These are phyloP conservation scores for Nansenia antarctica DNA, from an alignment of 2,113 vertebrate genomes.

Conservation along the genomic window DNA sequence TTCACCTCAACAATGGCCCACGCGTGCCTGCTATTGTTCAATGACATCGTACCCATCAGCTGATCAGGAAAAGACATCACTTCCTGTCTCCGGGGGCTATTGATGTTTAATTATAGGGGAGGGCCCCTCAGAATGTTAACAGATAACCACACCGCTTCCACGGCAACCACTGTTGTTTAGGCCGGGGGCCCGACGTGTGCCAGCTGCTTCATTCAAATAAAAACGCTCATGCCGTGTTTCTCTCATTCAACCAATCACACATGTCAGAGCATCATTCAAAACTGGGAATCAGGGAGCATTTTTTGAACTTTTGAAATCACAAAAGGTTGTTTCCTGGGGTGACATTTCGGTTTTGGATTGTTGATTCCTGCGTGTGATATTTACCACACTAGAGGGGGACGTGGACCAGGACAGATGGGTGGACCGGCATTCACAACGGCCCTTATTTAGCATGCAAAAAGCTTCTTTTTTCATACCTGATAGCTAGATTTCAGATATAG, in stretches of 20 bases:
- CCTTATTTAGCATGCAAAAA: not conserved
- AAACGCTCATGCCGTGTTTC: constrained; percentile 19
- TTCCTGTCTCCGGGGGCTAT: constrained; percentile 55
- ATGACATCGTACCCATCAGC: constrained; percentile 57
- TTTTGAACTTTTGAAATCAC: not conserved
- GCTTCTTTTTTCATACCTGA: not conserved
- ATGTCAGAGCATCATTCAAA: constrained; percentile 1
- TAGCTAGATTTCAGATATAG: too few species aligned
- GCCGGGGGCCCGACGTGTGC: constrained; percentile 39
- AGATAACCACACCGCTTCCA: constrained; percentile 58
- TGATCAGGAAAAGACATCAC: constrained; percentile 61
- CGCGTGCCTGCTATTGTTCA: constrained; percentile 63
- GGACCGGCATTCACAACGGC: too few species aligned
- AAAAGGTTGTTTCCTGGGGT: not conserved
- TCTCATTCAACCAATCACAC: constrained; percentile 37
- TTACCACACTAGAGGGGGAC: not conserved
- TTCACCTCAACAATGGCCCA: constrained; percentile 67
- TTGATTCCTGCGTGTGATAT: too few species aligned
- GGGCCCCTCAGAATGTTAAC: constrained; percentile 61
- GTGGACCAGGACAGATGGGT: too few species aligned
- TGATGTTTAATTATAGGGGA: constrained; percentile 54
- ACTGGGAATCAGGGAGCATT: not conserved
- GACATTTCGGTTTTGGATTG: too few species aligned
- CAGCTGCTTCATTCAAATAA: constrained; percentile 69
- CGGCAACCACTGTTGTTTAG: constrained; percentile 35